Evolutionary conservation across 2,113 vertebrate genomes (phyloP).

Genomic region (Tychaedon coryphoeus): DNA sequence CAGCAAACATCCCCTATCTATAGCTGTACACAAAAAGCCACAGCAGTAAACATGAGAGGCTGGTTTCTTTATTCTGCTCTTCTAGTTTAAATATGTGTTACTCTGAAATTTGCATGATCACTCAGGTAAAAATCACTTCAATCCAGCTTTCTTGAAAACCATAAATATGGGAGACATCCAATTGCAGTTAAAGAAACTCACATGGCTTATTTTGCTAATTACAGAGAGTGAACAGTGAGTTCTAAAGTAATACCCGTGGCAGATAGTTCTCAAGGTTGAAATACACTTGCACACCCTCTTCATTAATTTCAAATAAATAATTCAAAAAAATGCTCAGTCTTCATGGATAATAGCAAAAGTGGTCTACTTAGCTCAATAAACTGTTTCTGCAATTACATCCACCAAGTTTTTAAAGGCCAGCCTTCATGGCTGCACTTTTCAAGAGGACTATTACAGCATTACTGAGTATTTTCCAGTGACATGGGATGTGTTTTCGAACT

Average conservation of each 20-base stretch:
- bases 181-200: not conserved
- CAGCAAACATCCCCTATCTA: rapidly evolving
- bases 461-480: not conserved
- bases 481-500: not conserved
- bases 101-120: not conserved
- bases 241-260: not conserved
- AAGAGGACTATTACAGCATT: not conserved
- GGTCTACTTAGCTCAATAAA: not conserved
- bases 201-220: not conserved
- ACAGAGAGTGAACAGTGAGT: not conserved
- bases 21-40: not conserved
- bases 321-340: not conserved
- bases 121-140: not conserved
- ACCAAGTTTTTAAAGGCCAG: not conserved
- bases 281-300: not conserved
- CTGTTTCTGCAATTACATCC: not conserved
- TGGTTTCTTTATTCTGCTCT: not conserved
- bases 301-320: conserved; percentile 26
- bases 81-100: not conserved
- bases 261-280: not conserved
- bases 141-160: not conserved
- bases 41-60: not conserved
- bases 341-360: not conserved
- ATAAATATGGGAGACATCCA: not conserved
- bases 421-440: not conserved